phyloP scores from a whole-genome alignment of 2,888 invertebrate species.

The Drosophila putrida region DNA sequence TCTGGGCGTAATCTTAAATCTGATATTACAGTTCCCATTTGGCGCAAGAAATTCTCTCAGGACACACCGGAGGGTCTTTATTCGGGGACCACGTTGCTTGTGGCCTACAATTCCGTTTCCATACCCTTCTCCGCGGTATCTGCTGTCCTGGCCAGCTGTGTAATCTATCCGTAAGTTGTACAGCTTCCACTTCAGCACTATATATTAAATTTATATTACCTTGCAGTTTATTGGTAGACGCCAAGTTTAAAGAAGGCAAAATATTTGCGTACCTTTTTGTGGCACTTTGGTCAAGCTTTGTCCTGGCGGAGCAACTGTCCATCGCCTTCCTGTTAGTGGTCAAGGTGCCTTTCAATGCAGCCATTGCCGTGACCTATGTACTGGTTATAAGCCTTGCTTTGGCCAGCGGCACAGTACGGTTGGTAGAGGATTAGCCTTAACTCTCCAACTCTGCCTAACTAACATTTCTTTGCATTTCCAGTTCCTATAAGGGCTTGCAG shows the following conservation, averaged over 20 bases:
- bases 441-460: neutral
- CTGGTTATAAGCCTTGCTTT: slow-evolving; percentile 90
- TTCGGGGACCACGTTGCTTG: slow-evolving; percentile 92
- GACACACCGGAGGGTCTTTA: slow-evolving; percentile 96
- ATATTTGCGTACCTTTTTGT: slow-evolving; percentile 89
- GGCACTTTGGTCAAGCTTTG: slow-evolving; percentile 93
- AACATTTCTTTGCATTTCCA: slow-evolving; percentile 76
- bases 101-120: slow-evolving; percentile 93
- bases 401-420: slow-evolving; percentile 93
- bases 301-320: slow-evolving; percentile 94
- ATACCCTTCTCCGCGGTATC: slow-evolving; percentile 93
- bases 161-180: slow-evolving; percentile 89
- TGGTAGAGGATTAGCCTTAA: slow-evolving; percentile 64
- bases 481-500: slow-evolving; percentile 91
- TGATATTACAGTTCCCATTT: slow-evolving; percentile 89
- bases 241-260: slow-evolving; percentile 81
- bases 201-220: neutral
- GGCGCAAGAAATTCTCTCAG: slow-evolving; percentile 96
- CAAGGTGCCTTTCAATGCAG: slow-evolving; percentile 91
- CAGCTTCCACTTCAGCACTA: neutral
- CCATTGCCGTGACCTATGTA: slow-evolving; percentile 92
- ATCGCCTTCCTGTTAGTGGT: slow-evolving; percentile 93
- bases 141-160: slow-evolving; percentile 90
- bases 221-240: slow-evolving; percentile 81
- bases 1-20: fast-evolving